These are phyloP conservation scores for Belonocnema kinseyi DNA, from an alignment of 1,140 invertebrate genomes.

Conservation along the genomic window DNA sequence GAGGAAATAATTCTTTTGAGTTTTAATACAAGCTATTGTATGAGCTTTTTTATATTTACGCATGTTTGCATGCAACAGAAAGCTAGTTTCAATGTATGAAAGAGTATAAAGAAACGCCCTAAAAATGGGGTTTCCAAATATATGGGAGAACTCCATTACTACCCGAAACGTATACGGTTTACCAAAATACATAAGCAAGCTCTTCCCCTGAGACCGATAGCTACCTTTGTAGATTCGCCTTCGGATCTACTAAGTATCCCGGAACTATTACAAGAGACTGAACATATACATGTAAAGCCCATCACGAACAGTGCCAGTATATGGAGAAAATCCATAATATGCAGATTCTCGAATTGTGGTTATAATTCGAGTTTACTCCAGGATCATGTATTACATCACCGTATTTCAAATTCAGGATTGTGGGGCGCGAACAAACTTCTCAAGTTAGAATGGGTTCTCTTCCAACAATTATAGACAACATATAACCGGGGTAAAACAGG, in stretches of 20 bases:
- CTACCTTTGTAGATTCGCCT: not conserved
- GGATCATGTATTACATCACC: not conserved
- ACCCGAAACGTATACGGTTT: not conserved
- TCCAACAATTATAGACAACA: not conserved
- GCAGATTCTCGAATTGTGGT: not conserved
- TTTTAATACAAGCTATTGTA: no score
- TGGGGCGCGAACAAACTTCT: not conserved
- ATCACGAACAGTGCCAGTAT: not conserved
- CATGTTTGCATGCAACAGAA: no score
- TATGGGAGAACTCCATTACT: not conserved
- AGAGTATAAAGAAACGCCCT: not conserved
- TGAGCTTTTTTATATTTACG: no score
- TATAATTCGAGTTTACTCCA: not conserved
- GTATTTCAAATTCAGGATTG: not conserved
- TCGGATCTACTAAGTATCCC: not conserved
- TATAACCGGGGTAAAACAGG: not conserved
- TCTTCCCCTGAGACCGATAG: not conserved
- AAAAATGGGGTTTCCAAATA: not conserved
- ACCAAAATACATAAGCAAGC: constrained; percentile 16
- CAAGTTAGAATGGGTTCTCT: not conserved
- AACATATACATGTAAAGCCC: not conserved
- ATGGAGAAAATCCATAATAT: not conserved
- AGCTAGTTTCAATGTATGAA: not conserved
- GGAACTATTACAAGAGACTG: constrained; percentile 12
- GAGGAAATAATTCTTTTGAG: no score